Base-by-base conservation (phyloP, 2,113 vertebrate genomes). In the Lophochroa leadbeateri region DNA sequence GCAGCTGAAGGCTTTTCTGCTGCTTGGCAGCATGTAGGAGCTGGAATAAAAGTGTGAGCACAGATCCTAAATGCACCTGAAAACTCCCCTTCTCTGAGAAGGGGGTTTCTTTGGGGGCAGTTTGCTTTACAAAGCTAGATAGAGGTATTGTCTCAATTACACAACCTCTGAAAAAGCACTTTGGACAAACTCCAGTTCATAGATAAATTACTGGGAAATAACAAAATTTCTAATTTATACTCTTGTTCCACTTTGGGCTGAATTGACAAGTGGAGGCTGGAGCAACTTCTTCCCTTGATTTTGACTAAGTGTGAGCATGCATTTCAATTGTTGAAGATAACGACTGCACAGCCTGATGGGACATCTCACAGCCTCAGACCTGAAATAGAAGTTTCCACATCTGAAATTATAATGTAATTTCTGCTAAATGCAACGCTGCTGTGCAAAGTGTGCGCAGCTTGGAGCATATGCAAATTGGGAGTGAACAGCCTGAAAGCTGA, bases 391-490 rank as follows among this genome's bases (percentile, higher is more conserved):
- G 44, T 84, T 92, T 89, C 86, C 70, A 79, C 92, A 94, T 96
- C 96, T 95, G 91, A 97, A 96, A 96, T 97, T 80, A 89, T 94
- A 96, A 97, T 97, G 96, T 96, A 93, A 96, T 96, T 96, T 96
- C 83, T 92, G 53, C 83, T 91, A 96, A 92, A 93, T 69, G 86
- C 91, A 92, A 65, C 63, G 20, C 86, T 91, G 88, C 92, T 80
- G 92, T 67, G 88, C 74, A 39, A 82, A 94, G 83, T 94, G 81
- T 85, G 91, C 91, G 85, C 77, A 94, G 55, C 70, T 79, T 77
- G 77, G 83, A 96, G 91, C 49, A 10, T 80, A 95, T 87, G 95
- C 88, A 97, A 89, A 96, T 94, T 8, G 4, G 55, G 63, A 80
- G n/a, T 1, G 7, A 93, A 72, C 74, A 82, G 86, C 77, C 80